Conservation (phyloP, 2,888 invertebrate species). For the Hoplodrina ambigua region DNA sequence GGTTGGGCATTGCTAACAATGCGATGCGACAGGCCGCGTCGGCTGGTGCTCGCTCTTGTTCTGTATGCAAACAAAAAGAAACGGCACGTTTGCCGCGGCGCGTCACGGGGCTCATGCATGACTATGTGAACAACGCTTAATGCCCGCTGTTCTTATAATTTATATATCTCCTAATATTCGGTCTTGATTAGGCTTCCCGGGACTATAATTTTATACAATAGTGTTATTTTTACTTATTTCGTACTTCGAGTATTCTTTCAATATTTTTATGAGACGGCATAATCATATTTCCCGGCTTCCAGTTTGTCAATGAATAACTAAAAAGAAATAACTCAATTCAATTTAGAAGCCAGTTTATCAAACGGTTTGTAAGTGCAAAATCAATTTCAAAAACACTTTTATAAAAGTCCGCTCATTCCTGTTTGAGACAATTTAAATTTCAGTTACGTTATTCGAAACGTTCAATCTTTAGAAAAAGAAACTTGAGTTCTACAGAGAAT, state of each 20-base stretch:
- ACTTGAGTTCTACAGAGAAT: neutral
- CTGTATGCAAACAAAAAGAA: too few relatives aligned
- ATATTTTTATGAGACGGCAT: neutral
- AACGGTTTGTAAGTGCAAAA: constrained; percentile 16
- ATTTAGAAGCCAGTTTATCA: constrained; percentile 10
- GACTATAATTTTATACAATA: too few relatives aligned
- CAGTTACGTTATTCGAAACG: constrained; percentile 7
- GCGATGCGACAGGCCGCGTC: neutral
- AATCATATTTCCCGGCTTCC: neutral
- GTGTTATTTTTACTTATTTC: neutral
- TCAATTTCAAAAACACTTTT: constrained; percentile 4
- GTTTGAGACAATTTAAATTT: constrained; percentile 6
- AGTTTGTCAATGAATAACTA: constrained; percentile 7
- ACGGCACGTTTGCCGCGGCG: too few relatives aligned
- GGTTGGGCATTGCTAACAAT: neutral
- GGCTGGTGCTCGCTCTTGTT: too few relatives aligned
- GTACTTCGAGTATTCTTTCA: neutral
- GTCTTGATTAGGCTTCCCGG: too few relatives aligned
- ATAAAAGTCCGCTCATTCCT: neutral
- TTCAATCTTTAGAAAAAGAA: constrained; percentile 17
- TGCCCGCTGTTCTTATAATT: too few relatives aligned
- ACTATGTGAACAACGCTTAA: too few relatives aligned
- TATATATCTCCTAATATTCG: too few relatives aligned
- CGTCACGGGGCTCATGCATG: too few relatives aligned
- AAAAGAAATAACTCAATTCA: constrained; percentile 1